Conservation (phyloP, 2,797 vertebrate genomes). For the Alca torda region DNA sequence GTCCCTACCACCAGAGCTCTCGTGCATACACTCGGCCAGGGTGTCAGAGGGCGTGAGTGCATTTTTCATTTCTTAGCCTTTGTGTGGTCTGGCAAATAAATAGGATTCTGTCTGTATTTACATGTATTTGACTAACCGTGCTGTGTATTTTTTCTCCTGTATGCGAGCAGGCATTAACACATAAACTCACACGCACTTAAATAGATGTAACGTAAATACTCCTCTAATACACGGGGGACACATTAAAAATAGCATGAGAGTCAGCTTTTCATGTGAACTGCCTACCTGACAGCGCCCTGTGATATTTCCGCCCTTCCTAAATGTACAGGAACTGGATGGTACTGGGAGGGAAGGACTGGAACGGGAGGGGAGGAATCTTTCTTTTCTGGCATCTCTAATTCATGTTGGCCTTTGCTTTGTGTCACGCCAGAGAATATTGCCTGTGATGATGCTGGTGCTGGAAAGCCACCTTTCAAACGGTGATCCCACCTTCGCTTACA, state of each 20-base stretch:
- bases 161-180: constrained; percentile 14
- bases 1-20: constrained; percentile 17
- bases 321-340: neutral
- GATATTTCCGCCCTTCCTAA: neutral
- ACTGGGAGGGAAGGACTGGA: neutral
- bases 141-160: constrained; percentile 40
- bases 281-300: neutral
- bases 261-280: neutral
- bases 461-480: neutral
- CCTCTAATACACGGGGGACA: neutral
- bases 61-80: constrained; percentile 70
- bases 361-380: neutral
- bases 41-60: constrained; percentile 71
- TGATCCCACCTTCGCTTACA: neutral
- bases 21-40: constrained; percentile 26
- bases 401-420: neutral
- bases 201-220: neutral
- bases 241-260: neutral
- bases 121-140: constrained; percentile 47
- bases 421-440: neutral
- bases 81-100: constrained; percentile 54
- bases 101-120: constrained; percentile 57
- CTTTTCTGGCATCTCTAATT: neutral
- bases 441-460: neutral
- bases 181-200: neutral